Base-by-base conservation (phyloP, 2,888 invertebrate species). In the Tholera decimalis region DNA sequence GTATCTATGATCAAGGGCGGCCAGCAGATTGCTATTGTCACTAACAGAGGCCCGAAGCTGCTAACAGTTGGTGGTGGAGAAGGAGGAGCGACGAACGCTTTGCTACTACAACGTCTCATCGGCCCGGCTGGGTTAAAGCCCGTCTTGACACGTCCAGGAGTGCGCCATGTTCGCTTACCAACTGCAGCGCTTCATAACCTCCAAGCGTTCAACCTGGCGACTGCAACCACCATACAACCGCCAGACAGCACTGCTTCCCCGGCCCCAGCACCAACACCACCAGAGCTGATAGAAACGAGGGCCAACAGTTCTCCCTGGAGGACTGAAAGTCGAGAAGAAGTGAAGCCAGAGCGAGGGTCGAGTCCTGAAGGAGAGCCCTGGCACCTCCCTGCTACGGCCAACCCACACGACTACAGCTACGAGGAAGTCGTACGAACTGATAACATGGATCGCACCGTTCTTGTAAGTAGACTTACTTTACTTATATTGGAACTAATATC, bases 1-100 rank as follows among this genome's bases (percentile, higher is more conserved):
- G 97, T 97, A 79, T 97, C 97, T 3, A 96, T 97, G 94, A 96
- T 97, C 65, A 97, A 97, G 89, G 96, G 97, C 9, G 97, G 97
- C 1, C 97, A 97, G 84, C 97, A 97, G 83, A 97, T 97, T 65
- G 97, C 97, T 3, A 97, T 97, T 68, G 97, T 97, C 5, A 97
- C 97, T 6, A 97, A 97, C 74, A 96, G 97, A 8, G 97, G 97
- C 65, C 96, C 90, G 80, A 96, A 90, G 89, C 92, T 92, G 84
- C 90, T 91, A 85, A 96, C 88, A 69, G 96, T 93, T 68, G 91
- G 91, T 0, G 91, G 91, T 4, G 92, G 93, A 0, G 95, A 95
- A 55, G 92, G 90, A 0, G 95, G 95, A 0, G 92, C 97, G 0
- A 96, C 97, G 0, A 97, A 97, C 77, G 96, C 97, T 75, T 89